Evolutionary conservation across 2,113 vertebrate genomes (phyloP).

Genomic region (Gymnobelideus leadbeateri): DNA sequence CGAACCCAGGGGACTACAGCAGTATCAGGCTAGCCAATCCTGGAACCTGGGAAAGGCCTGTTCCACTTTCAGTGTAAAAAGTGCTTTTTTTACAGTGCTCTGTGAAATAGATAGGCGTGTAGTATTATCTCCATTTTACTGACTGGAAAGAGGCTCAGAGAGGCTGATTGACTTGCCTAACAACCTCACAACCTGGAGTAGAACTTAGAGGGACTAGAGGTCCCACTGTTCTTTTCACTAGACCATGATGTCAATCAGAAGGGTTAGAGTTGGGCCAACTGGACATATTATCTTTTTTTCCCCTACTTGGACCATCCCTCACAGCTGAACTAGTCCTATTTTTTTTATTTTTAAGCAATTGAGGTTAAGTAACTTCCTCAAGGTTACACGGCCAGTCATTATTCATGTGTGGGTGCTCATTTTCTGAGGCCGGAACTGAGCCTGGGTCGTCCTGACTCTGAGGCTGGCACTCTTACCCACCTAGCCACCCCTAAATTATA

Average conservation of each 20-base stretch:
- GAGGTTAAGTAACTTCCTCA: no score
- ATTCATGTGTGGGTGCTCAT: no score
- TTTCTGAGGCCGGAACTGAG: no score
- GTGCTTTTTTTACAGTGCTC: neutral
- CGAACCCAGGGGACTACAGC: constrained; percentile 14
- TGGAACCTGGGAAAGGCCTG: constrained; percentile 7
- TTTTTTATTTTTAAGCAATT: no score
- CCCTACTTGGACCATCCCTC: neutral
- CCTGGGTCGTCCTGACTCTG: no score
- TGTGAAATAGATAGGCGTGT: neutral
- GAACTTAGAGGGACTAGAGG: neutral
- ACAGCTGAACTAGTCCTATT: constrained; percentile 26
- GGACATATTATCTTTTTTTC: neutral
- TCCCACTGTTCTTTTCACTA: neutral
- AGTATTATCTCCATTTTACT: neutral
- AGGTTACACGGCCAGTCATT: no score
- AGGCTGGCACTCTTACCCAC: no score
- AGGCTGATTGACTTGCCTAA: neutral
- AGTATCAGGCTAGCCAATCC: neutral
- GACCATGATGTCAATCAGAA: neutral
- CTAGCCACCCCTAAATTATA: no score
- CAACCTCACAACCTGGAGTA: neutral
- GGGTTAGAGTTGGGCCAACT: constrained; percentile 25
- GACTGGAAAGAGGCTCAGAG: neutral
- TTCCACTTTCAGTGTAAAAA: neutral